A percentile compares a stretch with the other conserved stretches of the same genome.
Conservation (phyloP, 1,140 invertebrate genomes). For the Caenorhabditis tropicalis region DNA sequence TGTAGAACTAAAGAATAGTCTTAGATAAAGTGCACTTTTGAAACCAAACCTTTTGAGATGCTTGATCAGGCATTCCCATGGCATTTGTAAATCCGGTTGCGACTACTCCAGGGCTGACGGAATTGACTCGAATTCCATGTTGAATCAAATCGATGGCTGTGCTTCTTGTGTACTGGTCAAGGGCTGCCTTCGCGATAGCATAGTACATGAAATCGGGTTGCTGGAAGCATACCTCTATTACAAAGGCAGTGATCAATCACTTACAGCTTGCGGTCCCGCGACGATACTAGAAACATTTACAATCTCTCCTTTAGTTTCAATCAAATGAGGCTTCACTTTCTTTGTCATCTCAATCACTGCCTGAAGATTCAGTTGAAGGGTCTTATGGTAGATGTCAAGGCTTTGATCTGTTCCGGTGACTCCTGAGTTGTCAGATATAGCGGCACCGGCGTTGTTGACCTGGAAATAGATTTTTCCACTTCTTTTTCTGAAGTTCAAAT, state of each 20-base stretch:
- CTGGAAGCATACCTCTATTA: no score
- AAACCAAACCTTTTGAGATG: not conserved
- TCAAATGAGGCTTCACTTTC: conserved; percentile 77
- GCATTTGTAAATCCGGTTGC: not conserved
- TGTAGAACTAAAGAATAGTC: not conserved
- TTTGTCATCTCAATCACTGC: conserved; percentile 82
- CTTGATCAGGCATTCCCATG: conserved; percentile 10
- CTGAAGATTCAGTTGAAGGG: conserved; percentile 85
- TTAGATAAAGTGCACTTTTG: not conserved
- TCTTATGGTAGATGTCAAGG: conserved; percentile 76
- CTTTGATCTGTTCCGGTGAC: conserved; percentile 64
- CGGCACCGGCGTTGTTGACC: conserved; percentile 62
- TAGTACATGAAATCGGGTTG: not conserved
- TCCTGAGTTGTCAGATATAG: not conserved
- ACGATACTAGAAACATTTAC: conserved; percentile 1
- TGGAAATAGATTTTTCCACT: not conserved
- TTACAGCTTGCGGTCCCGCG: not conserved
- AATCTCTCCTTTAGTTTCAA: not conserved
- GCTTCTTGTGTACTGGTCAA: conserved; percentile 1
- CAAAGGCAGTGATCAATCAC: no score
- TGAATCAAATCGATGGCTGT: not conserved
- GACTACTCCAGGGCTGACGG: conserved; percentile 4
- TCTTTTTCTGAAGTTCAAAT: no score
- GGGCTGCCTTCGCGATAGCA: not conserved
- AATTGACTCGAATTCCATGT: not conserved